phyloP scores from a whole-genome alignment of 2,113 vertebrate species.

The Aix galericulata region DNA sequence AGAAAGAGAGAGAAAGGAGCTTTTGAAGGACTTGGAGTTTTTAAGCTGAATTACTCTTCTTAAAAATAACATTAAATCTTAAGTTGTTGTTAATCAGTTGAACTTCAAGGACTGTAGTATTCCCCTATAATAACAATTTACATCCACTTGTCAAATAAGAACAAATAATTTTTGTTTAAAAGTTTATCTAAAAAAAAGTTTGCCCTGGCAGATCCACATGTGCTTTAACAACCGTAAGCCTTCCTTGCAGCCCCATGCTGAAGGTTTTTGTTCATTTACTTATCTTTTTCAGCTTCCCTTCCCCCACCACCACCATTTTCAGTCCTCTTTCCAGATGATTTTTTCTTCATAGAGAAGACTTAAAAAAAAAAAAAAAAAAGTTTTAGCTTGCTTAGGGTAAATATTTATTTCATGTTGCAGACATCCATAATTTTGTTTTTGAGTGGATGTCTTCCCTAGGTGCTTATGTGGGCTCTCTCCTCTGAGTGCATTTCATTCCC shows the following conservation, averaged over 20 bases:
- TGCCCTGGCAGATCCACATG: background rate
- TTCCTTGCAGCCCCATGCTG: background rate
- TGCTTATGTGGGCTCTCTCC: background rate
- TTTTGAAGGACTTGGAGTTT: background rate
- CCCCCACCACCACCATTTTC: background rate
- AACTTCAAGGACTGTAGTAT: background rate
- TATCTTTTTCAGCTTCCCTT: background rate
- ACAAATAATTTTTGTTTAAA: background rate
- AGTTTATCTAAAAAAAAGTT: background rate
- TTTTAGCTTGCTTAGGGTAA: background rate
- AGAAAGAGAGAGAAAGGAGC: background rate
- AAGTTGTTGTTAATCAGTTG: background rate
- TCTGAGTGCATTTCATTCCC: background rate
- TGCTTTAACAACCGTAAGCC: background rate
- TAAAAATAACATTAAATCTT: background rate
- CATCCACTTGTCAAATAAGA: background rate
- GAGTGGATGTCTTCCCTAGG: background rate
- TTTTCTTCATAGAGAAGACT: background rate
- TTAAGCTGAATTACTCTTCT: background rate
- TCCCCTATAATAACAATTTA: background rate
- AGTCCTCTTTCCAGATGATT: background rate
- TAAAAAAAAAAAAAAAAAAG: too few species aligned
- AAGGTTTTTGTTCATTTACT: background rate
- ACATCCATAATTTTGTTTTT: background rate
- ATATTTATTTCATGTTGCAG: background rate